A percentile compares a stretch with the other conserved stretches of the same genome.
Evolutionary conservation across 2,888 invertebrate species (phyloP).

Genomic region (Agrotis segetum): DNA sequence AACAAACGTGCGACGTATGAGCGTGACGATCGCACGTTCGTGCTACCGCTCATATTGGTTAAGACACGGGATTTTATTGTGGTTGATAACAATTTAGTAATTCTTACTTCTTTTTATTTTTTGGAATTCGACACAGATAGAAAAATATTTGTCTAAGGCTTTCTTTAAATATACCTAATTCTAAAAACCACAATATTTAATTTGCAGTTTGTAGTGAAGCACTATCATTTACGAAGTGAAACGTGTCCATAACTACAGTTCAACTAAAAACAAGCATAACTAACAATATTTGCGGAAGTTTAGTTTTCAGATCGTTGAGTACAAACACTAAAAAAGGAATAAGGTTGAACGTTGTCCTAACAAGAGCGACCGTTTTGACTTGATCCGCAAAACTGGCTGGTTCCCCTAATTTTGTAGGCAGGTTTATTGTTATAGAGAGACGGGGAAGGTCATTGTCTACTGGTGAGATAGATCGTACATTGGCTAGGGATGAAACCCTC

Average conservation of each 20-base stretch:
- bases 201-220: slow-evolving; percentile 8
- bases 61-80: not conserved
- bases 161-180: too few species aligned
- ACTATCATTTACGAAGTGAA: slow-evolving; percentile 2
- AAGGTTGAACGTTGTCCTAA: slow-evolving; percentile 68
- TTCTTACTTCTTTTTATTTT: not conserved
- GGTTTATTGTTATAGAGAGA: slow-evolving; percentile 33
- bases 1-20: not conserved
- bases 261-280: slow-evolving; percentile 46
- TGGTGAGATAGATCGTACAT: slow-evolving; percentile 65
- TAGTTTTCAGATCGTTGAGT: slow-evolving; percentile 66
- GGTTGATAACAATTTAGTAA: not conserved
- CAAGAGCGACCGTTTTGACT: slow-evolving; percentile 57
- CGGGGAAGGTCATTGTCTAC: slow-evolving; percentile 59
- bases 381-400: slow-evolving; percentile 19
- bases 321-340: slow-evolving; percentile 71
- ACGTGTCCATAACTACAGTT: slow-evolving; percentile 36
- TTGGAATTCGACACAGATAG: too few species aligned
- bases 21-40: not conserved
- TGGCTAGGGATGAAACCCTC: slow-evolving; percentile 76
- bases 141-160: too few species aligned
- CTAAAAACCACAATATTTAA: not conserved
- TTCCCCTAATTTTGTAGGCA: slow-evolving; percentile 12
- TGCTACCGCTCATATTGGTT: not conserved
- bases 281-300: slow-evolving; percentile 54